Base-by-base conservation (phyloP, 2,888 invertebrate species). In the Lochmaea capreae region DNA sequence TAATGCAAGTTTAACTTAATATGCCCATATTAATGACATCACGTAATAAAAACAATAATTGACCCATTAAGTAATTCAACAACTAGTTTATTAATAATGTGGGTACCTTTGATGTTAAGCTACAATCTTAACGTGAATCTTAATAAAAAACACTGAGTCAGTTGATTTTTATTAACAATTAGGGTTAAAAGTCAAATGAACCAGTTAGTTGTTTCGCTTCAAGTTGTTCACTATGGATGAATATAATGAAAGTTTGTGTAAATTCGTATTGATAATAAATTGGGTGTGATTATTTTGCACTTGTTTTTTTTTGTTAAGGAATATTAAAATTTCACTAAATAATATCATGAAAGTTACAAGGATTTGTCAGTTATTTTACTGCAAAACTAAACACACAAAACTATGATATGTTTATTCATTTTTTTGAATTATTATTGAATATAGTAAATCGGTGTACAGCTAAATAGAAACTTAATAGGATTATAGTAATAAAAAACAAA, bases 81-180 rank as follows among this genome's bases (percentile, higher is more conserved):
- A 67, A 58, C 33, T n/a, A 33, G 12, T 61, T 61, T 61, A 61
- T 61, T 61, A 61, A 61, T 61, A 67, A 67, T 67, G 46, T 59
- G 67, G 67, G 67, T 67, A 67, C 67, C 67, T 67, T 67, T 67
- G 67, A 67, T 67, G 58, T 61, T 1, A 26, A 33, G 61, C n/a
- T 57, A 54, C 39, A 66, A 66, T 66, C 66, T 66, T n/a, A 65
- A 49, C 33, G 16, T 18, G 43, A 63, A 63, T 63, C 46, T 61
- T 63, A 63, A 63, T 61, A n/a, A 61, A 61, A 61, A 26, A 39
- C 39, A 39, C n/a, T 33, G 61, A 61, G 33, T 61, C 61, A 61
- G 61, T 39, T 5, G 14, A 39, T 61, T 61, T 54, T 61, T 39
- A 61, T 33, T 61, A 61, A 26, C 22, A 26, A 61, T 39, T 39